phyloP scores from a whole-genome alignment of 2,888 invertebrate genomes.

The Ecdyonurus torrentis region DNA sequence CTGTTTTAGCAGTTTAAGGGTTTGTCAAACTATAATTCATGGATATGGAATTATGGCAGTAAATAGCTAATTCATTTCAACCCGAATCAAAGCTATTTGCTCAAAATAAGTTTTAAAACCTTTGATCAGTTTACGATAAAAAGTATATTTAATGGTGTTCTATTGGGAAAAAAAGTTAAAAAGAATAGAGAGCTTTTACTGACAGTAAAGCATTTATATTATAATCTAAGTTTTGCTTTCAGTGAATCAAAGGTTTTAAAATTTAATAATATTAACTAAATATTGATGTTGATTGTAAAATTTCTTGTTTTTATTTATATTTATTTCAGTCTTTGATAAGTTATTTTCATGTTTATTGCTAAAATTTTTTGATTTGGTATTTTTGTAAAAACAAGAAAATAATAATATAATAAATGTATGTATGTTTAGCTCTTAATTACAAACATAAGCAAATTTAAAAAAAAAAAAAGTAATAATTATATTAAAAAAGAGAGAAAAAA shows the following conservation, averaged over 20 bases:
- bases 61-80: slow-evolving; percentile 2
- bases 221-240: too few relatives aligned
- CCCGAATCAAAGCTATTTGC: not conserved
- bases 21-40: not conserved
- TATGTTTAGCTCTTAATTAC: not conserved
- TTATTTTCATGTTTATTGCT: not conserved
- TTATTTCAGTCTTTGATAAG: not conserved
- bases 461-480: too few relatives aligned
- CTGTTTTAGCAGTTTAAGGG: not conserved
- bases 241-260: not conserved
- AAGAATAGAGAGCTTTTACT: too few relatives aligned
- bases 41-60: not conserved
- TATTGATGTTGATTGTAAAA: not conserved
- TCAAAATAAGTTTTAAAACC: not conserved
- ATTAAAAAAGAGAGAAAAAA: too few relatives aligned
- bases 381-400: not conserved
- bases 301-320: not conserved
- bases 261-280: too few relatives aligned
- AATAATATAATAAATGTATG: not conserved
- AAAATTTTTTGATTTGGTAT: not conserved
- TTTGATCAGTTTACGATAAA: not conserved
- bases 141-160: not conserved
- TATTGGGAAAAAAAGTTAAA: not conserved
- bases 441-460: too few relatives aligned
- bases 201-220: too few relatives aligned